These are phyloP conservation scores for Poeciliopsis occidentalis DNA, from an alignment of 2,113 vertebrate species.

Conservation along the genomic window DNA sequence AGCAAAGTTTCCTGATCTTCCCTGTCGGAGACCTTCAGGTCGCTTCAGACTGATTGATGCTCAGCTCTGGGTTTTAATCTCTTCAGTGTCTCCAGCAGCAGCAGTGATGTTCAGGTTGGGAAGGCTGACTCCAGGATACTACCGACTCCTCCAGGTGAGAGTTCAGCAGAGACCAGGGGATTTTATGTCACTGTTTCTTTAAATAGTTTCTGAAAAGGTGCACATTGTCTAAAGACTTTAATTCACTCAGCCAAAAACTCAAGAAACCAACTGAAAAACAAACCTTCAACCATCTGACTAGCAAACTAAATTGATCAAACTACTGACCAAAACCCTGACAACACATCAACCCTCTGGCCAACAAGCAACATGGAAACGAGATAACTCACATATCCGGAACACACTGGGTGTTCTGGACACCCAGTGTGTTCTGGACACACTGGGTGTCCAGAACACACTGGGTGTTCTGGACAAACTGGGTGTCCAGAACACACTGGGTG, in stretches of 20 bases:
- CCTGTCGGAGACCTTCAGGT: background rate
- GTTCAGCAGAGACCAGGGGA: background rate
- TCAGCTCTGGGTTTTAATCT: background rate
- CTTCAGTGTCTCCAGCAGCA: constrained; percentile 1
- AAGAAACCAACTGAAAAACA: no score
- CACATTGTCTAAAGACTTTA: background rate
- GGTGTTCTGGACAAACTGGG: no score
- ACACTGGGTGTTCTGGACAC: no score
- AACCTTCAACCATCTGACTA: no score
- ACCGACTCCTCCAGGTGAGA: constrained; percentile 88
- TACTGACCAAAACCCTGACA: no score
- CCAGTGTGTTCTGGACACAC: no score
- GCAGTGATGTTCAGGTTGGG: constrained; percentile 85
- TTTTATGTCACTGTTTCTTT: background rate
- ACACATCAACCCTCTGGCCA: no score
- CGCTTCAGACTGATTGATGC: background rate
- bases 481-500: no score
- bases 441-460: no score
- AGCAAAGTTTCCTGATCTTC: background rate
- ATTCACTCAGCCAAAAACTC: background rate
- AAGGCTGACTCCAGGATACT: constrained; percentile 89
- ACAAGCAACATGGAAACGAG: no score
- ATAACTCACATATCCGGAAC: no score
- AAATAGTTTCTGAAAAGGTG: background rate
- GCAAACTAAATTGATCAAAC: no score